A percentile compares a stretch with the other conserved stretches of the same genome.
Conservation (phyloP, 2,888 invertebrate genomes). For the Ypsolopha sequella region DNA sequence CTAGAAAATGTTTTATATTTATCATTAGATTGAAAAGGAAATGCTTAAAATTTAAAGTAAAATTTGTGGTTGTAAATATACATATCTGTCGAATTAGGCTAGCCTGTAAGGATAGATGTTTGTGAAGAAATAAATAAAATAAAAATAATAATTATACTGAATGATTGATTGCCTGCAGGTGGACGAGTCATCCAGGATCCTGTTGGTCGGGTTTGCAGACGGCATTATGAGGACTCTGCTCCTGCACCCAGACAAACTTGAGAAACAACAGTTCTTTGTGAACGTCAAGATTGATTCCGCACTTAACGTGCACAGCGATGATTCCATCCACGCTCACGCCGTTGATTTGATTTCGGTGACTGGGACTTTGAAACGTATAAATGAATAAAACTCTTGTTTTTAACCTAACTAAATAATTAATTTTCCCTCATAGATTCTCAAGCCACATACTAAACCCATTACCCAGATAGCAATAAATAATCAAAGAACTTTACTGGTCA, state of each 20-base stretch:
- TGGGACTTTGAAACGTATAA: not conserved
- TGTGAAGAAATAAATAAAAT: too few relatives aligned
- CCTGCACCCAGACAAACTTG: slow-evolving; percentile 40
- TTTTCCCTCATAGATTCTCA: slow-evolving; percentile 57
- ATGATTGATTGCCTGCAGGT: slow-evolving; percentile 46
- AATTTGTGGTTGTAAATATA: too few relatives aligned
- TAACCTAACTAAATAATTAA: not conserved
- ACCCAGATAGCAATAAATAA: slow-evolving; percentile 73
- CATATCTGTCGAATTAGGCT: too few relatives aligned
- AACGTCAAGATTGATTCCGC: slow-evolving; percentile 44
- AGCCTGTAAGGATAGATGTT: too few relatives aligned
- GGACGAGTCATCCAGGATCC: slow-evolving; percentile 73
- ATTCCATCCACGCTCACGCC: slow-evolving; percentile 35
- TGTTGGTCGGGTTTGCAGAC: slow-evolving; percentile 78
- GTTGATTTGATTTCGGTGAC: slow-evolving; percentile 48
- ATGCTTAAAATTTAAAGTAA: too few relatives aligned
- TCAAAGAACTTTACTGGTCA: slow-evolving; percentile 71
- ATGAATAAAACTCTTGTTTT: not conserved
- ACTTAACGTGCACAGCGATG: slow-evolving; percentile 48
- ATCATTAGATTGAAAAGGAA: too few relatives aligned
- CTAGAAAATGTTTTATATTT: too few relatives aligned
- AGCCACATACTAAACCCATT: slow-evolving; percentile 76
- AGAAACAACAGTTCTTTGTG: slow-evolving; percentile 21
- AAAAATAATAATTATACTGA: too few relatives aligned
- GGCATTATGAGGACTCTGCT: slow-evolving; percentile 75